Base-by-base conservation (phyloP, 2,797 vertebrate genomes). In the Phylloscopus collybita region DNA sequence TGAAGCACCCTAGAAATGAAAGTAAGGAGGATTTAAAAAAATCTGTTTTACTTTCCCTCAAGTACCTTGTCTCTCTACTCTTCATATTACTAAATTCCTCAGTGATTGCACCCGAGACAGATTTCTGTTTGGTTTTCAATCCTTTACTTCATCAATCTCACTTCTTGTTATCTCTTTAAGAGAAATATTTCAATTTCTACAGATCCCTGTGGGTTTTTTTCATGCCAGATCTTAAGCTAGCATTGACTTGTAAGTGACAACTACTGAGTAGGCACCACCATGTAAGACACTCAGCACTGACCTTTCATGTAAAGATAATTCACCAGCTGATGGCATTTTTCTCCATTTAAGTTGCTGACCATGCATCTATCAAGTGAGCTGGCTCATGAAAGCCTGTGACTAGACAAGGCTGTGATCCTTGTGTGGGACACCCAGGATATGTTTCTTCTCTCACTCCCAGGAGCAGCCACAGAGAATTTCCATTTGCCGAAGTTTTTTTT, bases 241-340 rank as follows among this genome's bases (percentile, higher is more conserved):
- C 13, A 5, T 10, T 80, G 84, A 49, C 61, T 83, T 61, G 53
- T 56, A 79, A 90, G 78, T 36, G 69, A n/a, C 40, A 71, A 8
- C 21, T 53, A 29, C 86, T 29, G 72, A 84, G 64, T 8, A 67
- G 78, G 73, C 36, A 50, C 16, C 50, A 51, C 57, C 0, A 0
- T 7, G 44, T 34, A 29, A 65, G 70, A 44, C 64, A 27, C 0
- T 0, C 57, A 54, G 30, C 19, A 11, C 51, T 56, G 86, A 44
- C 0, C 0, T 59, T 78, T 70, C 51, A 18, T 11, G 21, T 36
- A 45, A 59, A 38, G 40, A 19, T 56, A 69, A 73, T 23, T 89
- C 45, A 67, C 18, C 0, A 0, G 15, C 42, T 1, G 4, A 12
- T 0, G 0, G 51, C 44, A 56, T 79, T 65, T 83, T 11, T 6